Base-by-base conservation (phyloP, 1,140 invertebrate species). In the Lysiphlebus fabarum region DNA sequence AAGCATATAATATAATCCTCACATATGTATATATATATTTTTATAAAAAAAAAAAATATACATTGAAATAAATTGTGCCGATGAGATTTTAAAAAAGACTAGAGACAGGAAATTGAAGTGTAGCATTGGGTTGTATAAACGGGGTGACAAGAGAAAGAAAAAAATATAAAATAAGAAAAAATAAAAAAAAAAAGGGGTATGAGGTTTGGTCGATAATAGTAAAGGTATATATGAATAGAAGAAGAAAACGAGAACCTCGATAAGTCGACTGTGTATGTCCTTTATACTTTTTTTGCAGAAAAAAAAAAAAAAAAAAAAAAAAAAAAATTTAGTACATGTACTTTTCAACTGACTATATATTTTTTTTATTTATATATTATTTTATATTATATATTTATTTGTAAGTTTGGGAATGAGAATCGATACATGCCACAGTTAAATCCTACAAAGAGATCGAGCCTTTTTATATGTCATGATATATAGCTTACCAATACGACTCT, bases 391-490 rank as follows among this genome's bases (percentile, higher is more conserved):
- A 26, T 26, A 26, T 17, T 1, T 26, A 26, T 26, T 2, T 26
- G 17, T 26, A 26, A 14, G 17, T 26, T 26, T 26, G 17, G 57
- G 66, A 65, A 68, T 69, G 67, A 64, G 68, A 77, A 76, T 77
- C 70, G 70, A 77, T 75, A 72, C 71, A 61, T 59, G 67, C 64
- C 62, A 56, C 65, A 64, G 65, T 59, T 61, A 76, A 78, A 78
- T 78, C 72, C 76, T 63, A 76, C 74, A 77, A 77, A 77, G 74
- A 69, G 69, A 70, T 64, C 64, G 17, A 26, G 36, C 58, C 53
- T 54, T 49, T 60, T 47, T 40, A 43, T 51, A 49, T 45, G 40
- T 47, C 56, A 58, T 51, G 34, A 51, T 42, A 51, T 58, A 41
- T 51, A 36, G 48, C 38, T 36, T 26, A 38, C 4, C 34, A 44